Evolutionary conservation across 53 echinoderm and acorn worm genomes (phyloP), one percentile per base, ranked within the genome.

Genomic region (Hippasteria phrygiana): DNA sequence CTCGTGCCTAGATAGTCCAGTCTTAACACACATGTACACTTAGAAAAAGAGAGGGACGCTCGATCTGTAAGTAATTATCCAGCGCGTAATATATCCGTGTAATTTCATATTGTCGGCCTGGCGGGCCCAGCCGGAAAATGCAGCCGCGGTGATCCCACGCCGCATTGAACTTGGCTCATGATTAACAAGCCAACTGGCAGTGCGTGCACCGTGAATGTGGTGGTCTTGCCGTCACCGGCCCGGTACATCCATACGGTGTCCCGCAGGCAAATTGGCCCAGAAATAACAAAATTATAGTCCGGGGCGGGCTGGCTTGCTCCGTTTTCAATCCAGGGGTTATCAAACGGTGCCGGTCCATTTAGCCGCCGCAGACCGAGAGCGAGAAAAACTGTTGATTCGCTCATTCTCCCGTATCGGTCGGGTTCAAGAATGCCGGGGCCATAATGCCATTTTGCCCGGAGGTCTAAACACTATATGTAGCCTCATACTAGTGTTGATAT

Each of bases 241-340:
- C 69, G 36, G 69, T 37, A 62, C 48, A 59, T 24, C 38, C 24
- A 59, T 34, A 63, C 81, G 64, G 22, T 81, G 22, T 62, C 81
- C 81, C 33, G 42, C n/a, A 11, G 81, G 81, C 81, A 63, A 64
- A 81, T 62, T 81, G 81, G 81, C 81, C 81, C 4, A 81, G 81
- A 81, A 81, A 81, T 81, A 81, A 81, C 81, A 81, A 28, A 63
- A 81, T 81, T 81, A 81, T 81, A 63, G 81, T 55, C 56, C 43
- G 24, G 81, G 14, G 63, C 45, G 63, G 46, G 26, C 64, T 65
- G 46, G 31, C 54, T 76, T 48, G 33, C 48, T 50, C 64, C 45
- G 64, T 38, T 78, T 78, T n/a, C n/a, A n/a, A n/a, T n/a, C 62
- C 59, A 31, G 5, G 6, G 59, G 27, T 22, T 59, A 78, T 78